Evolutionary conservation across 2,888 invertebrate species (phyloP).

Genomic region (Drosophila phalerata): DNA sequence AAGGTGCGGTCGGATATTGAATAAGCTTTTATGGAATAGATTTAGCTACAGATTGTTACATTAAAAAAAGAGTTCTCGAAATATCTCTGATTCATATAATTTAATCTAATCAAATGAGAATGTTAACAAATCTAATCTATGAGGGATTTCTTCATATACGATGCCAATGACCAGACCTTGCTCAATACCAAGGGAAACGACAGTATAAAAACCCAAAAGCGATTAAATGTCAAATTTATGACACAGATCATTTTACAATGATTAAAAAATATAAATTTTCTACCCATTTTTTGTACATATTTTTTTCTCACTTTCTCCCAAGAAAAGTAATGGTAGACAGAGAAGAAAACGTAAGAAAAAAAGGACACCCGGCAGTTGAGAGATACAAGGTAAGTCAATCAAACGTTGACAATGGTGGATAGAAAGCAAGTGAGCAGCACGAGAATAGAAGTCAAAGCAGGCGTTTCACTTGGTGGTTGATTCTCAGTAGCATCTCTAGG

Average conservation of each 20-base stretch:
- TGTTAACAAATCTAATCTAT: conserved; percentile 32
- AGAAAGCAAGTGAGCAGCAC: conserved; percentile 59
- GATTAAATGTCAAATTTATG: conserved; percentile 79
- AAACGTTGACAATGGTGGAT: conserved; percentile 57
- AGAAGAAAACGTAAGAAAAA: conserved; percentile 35
- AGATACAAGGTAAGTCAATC: conserved; percentile 66
- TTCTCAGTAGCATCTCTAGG: conserved; percentile 48
- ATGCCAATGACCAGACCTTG: conserved; percentile 55
- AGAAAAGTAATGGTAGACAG: conserved; percentile 25
- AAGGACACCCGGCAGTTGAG: conserved; percentile 61
- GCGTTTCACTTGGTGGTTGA: conserved; percentile 54
- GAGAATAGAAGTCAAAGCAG: conserved; percentile 55
- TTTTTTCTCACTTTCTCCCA: conserved; percentile 48
- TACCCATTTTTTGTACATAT: conserved; percentile 43
- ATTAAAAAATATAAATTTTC: conserved; percentile 44
- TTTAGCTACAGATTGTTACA: not conserved
- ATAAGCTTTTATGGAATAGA: conserved; percentile 7
- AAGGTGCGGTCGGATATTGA: conserved; percentile 17
- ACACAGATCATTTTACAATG: conserved; percentile 71
- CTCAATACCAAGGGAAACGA: conserved; percentile 39
- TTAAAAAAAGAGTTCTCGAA: not conserved
- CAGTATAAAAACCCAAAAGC: conserved; percentile 31
- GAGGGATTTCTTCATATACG: conserved; percentile 20
- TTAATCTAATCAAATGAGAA: conserved; percentile 40
- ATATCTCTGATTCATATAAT: conserved; percentile 30